These are phyloP conservation scores for Colistium nudipinnis DNA, from an alignment of 2,113 vertebrate species.

Conservation along the genomic window DNA sequence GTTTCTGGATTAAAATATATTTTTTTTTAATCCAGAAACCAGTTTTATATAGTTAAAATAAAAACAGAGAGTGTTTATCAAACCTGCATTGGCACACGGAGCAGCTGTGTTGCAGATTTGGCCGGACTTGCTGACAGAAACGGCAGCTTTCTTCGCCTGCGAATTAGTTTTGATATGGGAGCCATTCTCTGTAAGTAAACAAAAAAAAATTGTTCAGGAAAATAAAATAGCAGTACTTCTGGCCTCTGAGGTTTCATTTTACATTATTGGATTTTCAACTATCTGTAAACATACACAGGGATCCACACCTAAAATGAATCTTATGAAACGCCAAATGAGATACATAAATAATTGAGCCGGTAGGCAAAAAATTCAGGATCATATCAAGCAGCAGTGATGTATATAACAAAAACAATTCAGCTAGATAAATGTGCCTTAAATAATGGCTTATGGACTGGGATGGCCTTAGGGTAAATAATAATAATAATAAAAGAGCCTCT, in stretches of 20 bases:
- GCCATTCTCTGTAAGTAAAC: slow-evolving; percentile 45
- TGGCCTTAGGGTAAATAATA: slow-evolving; percentile 49
- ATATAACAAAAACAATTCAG: slow-evolving; percentile 5
- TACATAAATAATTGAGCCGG: too few relatives aligned
- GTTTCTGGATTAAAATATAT: too few relatives aligned
- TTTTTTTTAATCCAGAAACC: too few relatives aligned
- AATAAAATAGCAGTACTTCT: neutral
- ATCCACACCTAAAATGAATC: neutral
- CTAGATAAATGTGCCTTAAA: slow-evolving; percentile 1
- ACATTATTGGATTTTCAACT: neutral
- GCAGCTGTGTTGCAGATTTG: slow-evolving; percentile 39
- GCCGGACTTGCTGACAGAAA: slow-evolving; percentile 32
- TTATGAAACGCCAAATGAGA: neutral
- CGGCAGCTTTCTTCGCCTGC: slow-evolving; percentile 46
- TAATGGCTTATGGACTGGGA: slow-evolving; percentile 1
- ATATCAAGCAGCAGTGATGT: neutral
- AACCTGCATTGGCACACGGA: slow-evolving; percentile 63
- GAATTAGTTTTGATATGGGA: slow-evolving; percentile 40
- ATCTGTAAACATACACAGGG: neutral
- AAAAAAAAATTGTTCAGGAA: neutral
- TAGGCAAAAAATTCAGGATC: too few relatives aligned
- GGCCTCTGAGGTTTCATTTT: neutral
- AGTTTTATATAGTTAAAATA: too few relatives aligned
- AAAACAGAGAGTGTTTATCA: slow-evolving; percentile 21
- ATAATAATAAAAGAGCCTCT: slow-evolving; percentile 57